These are phyloP conservation scores for Eumeta japonica DNA, from an alignment of 1,140 invertebrate species.

Conservation along the genomic window DNA sequence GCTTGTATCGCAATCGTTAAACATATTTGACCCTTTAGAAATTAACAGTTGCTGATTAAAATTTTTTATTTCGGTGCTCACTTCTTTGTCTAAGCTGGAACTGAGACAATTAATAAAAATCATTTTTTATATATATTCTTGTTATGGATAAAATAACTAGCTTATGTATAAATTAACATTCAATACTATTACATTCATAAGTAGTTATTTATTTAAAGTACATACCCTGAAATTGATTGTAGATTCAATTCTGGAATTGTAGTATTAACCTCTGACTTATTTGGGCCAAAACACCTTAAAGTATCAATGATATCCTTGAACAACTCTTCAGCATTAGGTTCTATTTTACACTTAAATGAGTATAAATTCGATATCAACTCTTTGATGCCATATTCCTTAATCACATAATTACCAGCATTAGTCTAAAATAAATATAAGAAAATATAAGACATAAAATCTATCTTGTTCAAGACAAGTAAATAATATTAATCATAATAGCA, in stretches of 20 bases:
- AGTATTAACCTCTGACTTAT: conserved; percentile 34
- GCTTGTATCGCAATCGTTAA: too few relatives aligned
- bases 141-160: not conserved
- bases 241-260: conserved; percentile 27
- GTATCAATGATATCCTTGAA: conserved; percentile 37
- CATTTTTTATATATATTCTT: not conserved
- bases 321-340: conserved; percentile 20
- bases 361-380: conserved; percentile 23
- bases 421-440: conserved; percentile 29
- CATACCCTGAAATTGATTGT: conserved; percentile 23
- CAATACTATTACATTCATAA: not conserved
- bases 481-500: not conserved
- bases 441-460: not conserved
- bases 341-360: conserved; percentile 26
- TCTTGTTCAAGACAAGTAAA: not conserved
- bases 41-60: too few relatives aligned
- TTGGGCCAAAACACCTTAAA: conserved; percentile 33
- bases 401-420: conserved; percentile 36
- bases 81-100: too few relatives aligned
- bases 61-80: too few relatives aligned
- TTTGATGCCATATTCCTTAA: conserved; percentile 32
- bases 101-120: too few relatives aligned
- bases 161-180: not conserved
- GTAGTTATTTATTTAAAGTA: too few relatives aligned
- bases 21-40: too few relatives aligned